phyloP scores from a whole-genome alignment of 1,140 invertebrate genomes.

The Brachionus plicatilis region DNA sequence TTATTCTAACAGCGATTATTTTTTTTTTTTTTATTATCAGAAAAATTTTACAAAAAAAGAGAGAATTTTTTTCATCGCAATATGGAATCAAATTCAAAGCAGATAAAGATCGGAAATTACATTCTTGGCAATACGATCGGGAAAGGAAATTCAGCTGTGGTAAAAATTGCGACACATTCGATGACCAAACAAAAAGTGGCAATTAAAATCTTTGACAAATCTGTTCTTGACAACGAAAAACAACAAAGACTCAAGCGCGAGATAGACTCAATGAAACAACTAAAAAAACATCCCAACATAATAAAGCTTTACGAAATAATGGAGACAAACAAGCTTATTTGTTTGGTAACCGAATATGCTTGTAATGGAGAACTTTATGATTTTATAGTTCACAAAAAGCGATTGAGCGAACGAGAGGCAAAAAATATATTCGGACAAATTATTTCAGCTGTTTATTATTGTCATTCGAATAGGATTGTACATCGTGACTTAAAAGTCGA shows the following conservation, averaged over 20 bases:
- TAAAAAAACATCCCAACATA: constrained; percentile 19
- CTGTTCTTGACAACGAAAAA: constrained; percentile 10
- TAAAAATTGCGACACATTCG: constrained; percentile 97
- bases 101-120: constrained; percentile 36
- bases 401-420: constrained; percentile 58
- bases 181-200: constrained; percentile 85
- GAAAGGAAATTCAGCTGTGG: constrained; percentile 99
- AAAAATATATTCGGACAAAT: constrained; percentile 84
- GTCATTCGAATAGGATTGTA: constrained; percentile 99
- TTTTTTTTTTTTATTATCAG: not conserved
- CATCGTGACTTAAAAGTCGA: constrained; percentile 67
- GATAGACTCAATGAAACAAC: constrained; percentile 36
- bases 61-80: not conserved
- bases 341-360: constrained; percentile 37
- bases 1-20: not conserved
- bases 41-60: not conserved
- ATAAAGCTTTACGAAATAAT: constrained; percentile 38
- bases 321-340: constrained; percentile 30
- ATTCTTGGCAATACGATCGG: constrained; percentile 71
- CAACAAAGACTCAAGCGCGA: constrained; percentile 22
- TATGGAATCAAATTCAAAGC: constrained; percentile 25
- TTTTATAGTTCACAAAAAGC: constrained; percentile 61
- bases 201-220: constrained; percentile 99
- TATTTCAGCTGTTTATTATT: constrained; percentile 97
- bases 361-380: constrained; percentile 73